Evolutionary conservation across 2,113 vertebrate species (phyloP).

Genomic region (Chlamydotis undulata): DNA sequence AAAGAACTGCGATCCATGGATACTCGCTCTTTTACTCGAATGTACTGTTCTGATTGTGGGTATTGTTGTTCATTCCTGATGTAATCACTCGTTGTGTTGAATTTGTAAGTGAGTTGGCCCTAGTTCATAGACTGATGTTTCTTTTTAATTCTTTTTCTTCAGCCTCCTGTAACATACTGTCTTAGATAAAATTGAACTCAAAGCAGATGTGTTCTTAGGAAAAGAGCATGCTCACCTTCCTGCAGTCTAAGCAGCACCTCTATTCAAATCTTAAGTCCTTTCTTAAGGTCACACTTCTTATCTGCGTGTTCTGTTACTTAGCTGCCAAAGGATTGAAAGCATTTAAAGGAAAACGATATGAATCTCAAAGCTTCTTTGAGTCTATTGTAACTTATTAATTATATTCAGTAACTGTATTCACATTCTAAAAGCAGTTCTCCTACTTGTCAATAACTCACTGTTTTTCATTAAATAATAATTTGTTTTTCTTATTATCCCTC

Average conservation of each 20-base stretch:
- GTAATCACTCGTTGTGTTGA: neutral
- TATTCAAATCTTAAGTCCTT: slow-evolving; percentile 6
- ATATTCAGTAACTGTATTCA: slow-evolving; percentile 34
- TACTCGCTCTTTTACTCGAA: neutral
- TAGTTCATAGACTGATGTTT: neutral
- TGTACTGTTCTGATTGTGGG: neutral
- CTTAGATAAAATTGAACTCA: neutral
- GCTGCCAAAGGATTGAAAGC: slow-evolving; percentile 38
- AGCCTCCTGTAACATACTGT: neutral
- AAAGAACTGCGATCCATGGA: neutral
- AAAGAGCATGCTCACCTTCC: slow-evolving; percentile 17
- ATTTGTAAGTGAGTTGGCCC: neutral
- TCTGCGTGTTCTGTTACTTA: slow-evolving; percentile 24
- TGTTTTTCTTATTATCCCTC: neutral
- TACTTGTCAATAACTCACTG: neutral
- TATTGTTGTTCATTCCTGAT: neutral
- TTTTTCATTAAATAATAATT: slow-evolving; percentile 27
- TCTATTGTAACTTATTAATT: slow-evolving; percentile 54
- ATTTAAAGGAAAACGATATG: slow-evolving; percentile 55
- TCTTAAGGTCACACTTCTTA: slow-evolving; percentile 61
- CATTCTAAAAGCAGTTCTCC: slow-evolving; percentile 20
- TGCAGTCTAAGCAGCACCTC: slow-evolving; percentile 44
- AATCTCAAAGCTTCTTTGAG: slow-evolving; percentile 24
- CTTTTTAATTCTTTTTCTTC: neutral
- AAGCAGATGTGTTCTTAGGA: slow-evolving; percentile 15